Evolutionary conservation across 1,140 invertebrate genomes (phyloP), one percentile per base, ranked within the genome.

Genomic region (Antheraea pernyi): DNA sequence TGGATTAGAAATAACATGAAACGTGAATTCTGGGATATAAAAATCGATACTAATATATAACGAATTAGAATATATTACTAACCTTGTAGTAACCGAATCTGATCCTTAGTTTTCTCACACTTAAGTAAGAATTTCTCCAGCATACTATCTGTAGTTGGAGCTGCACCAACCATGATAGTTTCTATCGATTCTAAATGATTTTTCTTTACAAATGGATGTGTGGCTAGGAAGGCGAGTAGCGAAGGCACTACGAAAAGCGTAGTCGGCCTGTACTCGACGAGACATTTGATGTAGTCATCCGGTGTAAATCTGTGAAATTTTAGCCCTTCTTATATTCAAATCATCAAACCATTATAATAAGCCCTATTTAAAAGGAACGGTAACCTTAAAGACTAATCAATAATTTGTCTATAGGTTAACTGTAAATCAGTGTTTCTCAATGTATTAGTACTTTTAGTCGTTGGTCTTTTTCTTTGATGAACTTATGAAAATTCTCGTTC

Each of bases 221-320:
- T 94, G 0, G 94, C 94, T 37, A 96, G 78, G 81, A 96, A 96
- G 0, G 95, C 83, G n/a, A 96, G 75, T 6, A 96, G 78, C 0
- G 95, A 95, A 0, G 95, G 95, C 11, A 96, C 95, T 16, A 96
- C 94, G 75, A 95, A 95, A 22, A 96, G 70, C 5, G 92, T 89
- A 7, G 91, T 94, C 0, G 95, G 95, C 84, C 93, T 85, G 75
- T 94, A 93, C 73, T 96, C 94, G 74, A 86, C 81, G 58, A 95
- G 75, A 67, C 94, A 93, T 82, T 93, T 93, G 19, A 95, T 86
- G 79, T 95, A 96, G 68, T 95, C 94, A 71, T 95, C 94, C 58
- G 95, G 94, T 4, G 94, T 94, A 74, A 97, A 97, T 81, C 94
- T 95, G 72, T 9, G 78, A 83, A 39, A 36, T 16, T 10, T 19